Conservation (phyloP, 2,797 vertebrate species). For the Spatula clypeata region DNA sequence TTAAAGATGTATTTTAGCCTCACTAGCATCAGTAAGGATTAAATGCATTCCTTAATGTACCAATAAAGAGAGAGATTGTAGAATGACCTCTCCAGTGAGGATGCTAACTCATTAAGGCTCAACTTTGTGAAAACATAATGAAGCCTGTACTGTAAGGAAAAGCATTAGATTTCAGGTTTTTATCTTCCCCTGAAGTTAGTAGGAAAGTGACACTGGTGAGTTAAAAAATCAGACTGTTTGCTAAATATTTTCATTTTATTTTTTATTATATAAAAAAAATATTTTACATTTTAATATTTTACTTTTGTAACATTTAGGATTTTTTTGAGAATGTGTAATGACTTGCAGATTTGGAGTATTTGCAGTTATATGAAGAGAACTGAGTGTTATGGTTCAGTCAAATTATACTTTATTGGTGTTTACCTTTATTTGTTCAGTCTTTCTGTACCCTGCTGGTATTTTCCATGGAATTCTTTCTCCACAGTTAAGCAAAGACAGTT, state of each 20-base stretch:
- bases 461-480: slow-evolving; percentile 84
- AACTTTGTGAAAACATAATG: background rate
- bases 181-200: background rate
- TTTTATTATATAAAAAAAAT: background rate
- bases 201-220: background rate
- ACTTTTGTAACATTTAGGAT: background rate
- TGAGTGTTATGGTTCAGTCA: background rate
- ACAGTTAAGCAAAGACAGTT: slow-evolving; percentile 83
- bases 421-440: slow-evolving; percentile 76
- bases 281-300: background rate
- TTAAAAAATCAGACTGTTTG: background rate
- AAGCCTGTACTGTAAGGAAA: background rate
- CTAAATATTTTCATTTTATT: background rate
- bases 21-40: background rate
- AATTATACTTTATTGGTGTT: background rate
- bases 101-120: background rate
- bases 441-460: slow-evolving; percentile 76
- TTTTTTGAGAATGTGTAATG: background rate
- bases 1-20: background rate
- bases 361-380: background rate
- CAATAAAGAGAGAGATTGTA: background rate
- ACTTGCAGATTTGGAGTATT: background rate
- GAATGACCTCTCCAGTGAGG: background rate
- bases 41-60: background rate
- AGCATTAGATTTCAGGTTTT: background rate